Percentiles rank a stretch among this genome's conserved stretches.
These are phyloP conservation scores for Paracanthobrama guichenoti DNA, from an alignment of 2,113 vertebrate genomes.

Conservation along the genomic window DNA sequence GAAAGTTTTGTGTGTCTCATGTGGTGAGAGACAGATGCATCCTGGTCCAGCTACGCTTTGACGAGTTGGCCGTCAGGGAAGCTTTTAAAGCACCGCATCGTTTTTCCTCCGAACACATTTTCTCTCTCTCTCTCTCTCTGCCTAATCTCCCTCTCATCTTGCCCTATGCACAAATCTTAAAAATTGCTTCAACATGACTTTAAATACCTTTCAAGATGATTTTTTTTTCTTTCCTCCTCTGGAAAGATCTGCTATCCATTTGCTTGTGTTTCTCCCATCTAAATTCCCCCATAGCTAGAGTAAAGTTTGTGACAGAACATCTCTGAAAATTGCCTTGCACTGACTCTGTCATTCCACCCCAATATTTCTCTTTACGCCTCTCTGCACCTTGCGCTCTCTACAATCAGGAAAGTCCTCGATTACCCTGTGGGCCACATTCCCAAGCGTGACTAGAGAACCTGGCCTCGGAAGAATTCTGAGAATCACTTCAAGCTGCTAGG, in stretches of 20 bases:
- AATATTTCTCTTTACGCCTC: conserved; percentile 14
- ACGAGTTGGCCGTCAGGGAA: conserved; percentile 25
- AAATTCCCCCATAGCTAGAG: conserved; percentile 1
- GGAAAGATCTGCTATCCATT: background rate
- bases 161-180: background rate
- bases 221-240: background rate
- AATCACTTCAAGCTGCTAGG: conserved; percentile 21
- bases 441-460: background rate
- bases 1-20: background rate
- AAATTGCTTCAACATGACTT: conserved; percentile 23
- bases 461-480: background rate
- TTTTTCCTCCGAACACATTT: conserved; percentile 11
- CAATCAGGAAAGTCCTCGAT: background rate
- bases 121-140: background rate
- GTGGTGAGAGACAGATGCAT: conserved; percentile 18
- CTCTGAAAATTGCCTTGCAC: conserved; percentile 17
- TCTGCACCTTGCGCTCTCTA: background rate
- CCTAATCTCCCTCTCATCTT: background rate
- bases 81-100: conserved; percentile 37
- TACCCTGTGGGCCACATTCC: conserved; percentile 8
- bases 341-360: conserved; percentile 4
- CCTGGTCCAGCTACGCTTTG: conserved; percentile 19
- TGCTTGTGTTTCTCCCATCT: conserved; percentile 7
- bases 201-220: conserved; percentile 15
- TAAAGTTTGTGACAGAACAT: conserved; percentile 17